phyloP scores from a whole-genome alignment of 30 jellyfish, hydroid and myxozoan species.

The Aurelia sp. region DNA sequence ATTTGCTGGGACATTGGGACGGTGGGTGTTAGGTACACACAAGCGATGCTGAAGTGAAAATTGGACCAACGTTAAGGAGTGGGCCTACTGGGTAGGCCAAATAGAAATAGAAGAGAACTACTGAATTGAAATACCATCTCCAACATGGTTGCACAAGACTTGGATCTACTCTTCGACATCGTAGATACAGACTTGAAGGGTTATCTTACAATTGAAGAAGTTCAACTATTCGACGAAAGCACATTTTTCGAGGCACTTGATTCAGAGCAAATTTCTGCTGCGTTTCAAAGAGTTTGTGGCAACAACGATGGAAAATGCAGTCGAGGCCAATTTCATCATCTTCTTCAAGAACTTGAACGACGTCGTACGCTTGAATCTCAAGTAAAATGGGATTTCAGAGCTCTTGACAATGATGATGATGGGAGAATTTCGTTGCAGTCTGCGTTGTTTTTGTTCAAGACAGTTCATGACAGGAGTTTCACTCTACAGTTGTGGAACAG shows the following conservation, averaged over 20 bases:
- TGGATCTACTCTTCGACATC: slow-evolving; percentile 77
- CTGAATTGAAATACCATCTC: neutral
- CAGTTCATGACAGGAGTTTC: slow-evolving; percentile 79
- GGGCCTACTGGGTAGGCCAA: no score
- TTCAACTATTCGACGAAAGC: slow-evolving; percentile 83
- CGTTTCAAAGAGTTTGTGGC: slow-evolving; percentile 73
- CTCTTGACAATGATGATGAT: slow-evolving; percentile 74
- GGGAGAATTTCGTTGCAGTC: slow-evolving; percentile 90
- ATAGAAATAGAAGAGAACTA: no score
- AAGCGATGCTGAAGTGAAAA: no score
- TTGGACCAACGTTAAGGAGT: no score
- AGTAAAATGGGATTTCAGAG: slow-evolving; percentile 88
- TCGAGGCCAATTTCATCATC: slow-evolving; percentile 52
- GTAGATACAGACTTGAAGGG: slow-evolving; percentile 78
- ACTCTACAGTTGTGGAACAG: slow-evolving; percentile 79
- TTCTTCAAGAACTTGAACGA: slow-evolving; percentile 79
- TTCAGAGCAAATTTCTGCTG: slow-evolving; percentile 75
- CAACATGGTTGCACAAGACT: slow-evolving; percentile 86
- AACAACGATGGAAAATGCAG: slow-evolving; percentile 46
- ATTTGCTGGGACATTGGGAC: no score
- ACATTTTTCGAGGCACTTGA: slow-evolving; percentile 72
- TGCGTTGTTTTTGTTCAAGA: slow-evolving; percentile 81
- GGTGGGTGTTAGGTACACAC: no score
- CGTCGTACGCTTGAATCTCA: slow-evolving; percentile 82
- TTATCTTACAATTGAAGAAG: slow-evolving; percentile 64